A percentile compares a stretch with the other conserved stretches of the same genome.
These are phyloP conservation scores for Apeira syringaria DNA, from an alignment of 2,888 invertebrate genomes.

Conservation along the genomic window DNA sequence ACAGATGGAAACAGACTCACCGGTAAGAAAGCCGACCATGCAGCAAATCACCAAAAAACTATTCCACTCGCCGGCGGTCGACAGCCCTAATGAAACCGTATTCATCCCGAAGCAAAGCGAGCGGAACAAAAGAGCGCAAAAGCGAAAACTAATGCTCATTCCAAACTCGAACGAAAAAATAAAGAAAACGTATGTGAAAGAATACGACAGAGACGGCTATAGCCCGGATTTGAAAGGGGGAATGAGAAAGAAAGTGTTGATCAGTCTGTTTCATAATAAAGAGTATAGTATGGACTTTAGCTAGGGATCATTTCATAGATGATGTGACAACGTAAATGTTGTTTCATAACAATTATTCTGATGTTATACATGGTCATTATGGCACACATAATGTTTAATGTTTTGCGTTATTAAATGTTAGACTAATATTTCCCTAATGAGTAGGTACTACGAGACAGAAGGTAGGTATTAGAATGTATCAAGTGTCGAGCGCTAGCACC, in stretches of 20 bases:
- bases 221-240: conserved; percentile 49
- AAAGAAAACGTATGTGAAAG: conserved; percentile 57
- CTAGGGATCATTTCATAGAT: too few relatives aligned
- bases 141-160: conserved; percentile 57
- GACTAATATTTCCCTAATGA: too few relatives aligned
- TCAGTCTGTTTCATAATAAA: conserved; percentile 65
- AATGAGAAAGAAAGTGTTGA: conserved; percentile 61
- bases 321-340: too few relatives aligned
- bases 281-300: conserved; percentile 63
- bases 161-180: conserved; percentile 56
- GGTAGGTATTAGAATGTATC: too few relatives aligned
- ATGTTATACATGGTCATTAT: too few relatives aligned
- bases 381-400: too few relatives aligned
- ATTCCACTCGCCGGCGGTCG: conserved; percentile 61
- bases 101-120: conserved; percentile 36
- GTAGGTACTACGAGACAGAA: too few relatives aligned
- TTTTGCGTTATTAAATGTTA: too few relatives aligned
- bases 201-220: conserved; percentile 54
- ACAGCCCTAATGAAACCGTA: conserved; percentile 36
- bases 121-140: conserved; percentile 44
- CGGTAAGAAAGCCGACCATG: conserved; percentile 55
- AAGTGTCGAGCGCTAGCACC: too few relatives aligned
- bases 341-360: too few relatives aligned
- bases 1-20: conserved; percentile 69
- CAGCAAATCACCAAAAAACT: conserved; percentile 65